A percentile compares a stretch with the other conserved stretches of the same genome.
phyloP scores from a whole-genome alignment of 2,113 vertebrate species.

The Garra rufa region DNA sequence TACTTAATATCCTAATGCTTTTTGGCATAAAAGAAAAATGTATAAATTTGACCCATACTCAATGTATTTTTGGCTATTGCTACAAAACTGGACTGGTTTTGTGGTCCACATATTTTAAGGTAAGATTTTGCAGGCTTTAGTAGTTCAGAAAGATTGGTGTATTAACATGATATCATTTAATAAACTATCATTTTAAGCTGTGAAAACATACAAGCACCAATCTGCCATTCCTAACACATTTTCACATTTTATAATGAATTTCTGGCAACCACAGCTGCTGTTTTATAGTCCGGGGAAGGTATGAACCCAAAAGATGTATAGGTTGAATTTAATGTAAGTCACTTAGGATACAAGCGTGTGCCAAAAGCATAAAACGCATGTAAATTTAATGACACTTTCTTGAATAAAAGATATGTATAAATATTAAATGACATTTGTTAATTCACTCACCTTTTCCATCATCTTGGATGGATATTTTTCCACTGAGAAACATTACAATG shows the following conservation, averaged over 20 bases:
- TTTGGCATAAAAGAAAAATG: no score
- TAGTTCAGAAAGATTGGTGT: not conserved
- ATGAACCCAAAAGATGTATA: not conserved
- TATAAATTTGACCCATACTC: no score
- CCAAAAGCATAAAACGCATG: not conserved
- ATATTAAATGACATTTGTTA: not conserved
- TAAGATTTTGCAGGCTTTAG: not conserved
- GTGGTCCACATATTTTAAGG: no score
- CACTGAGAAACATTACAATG: not conserved
- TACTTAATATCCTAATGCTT: no score
- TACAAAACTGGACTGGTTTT: no score
- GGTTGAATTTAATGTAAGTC: not conserved
- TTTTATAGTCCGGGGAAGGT: not conserved
- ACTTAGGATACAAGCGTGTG: not conserved
- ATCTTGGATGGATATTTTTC: not conserved
- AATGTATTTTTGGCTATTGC: no score
- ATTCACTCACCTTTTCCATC: not conserved
- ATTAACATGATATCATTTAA: not conserved
- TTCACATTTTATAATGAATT: not conserved
- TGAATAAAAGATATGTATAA: not conserved
- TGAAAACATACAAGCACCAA: not conserved
- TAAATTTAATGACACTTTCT: conserved; percentile 3
- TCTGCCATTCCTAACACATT: not conserved
- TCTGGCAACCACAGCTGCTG: not conserved
- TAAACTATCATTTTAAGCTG: not conserved